These are phyloP conservation scores for Melanotaenia trifasciata DNA, from an alignment of 2,797 vertebrate species.

Conservation along the genomic window DNA sequence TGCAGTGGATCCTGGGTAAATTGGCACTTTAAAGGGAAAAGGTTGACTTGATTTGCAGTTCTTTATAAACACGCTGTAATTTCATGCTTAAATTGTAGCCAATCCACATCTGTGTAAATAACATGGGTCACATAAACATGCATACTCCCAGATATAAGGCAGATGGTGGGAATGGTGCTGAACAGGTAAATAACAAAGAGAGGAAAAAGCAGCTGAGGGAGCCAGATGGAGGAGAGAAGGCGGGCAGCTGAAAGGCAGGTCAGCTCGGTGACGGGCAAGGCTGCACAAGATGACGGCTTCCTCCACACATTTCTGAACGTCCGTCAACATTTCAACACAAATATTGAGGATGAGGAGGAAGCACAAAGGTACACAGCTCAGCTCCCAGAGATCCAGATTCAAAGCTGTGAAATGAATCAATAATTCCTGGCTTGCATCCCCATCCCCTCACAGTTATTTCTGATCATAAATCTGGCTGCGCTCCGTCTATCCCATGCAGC, in stretches of 20 bases:
- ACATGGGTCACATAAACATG: constrained; percentile 34
- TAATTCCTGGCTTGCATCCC: background rate
- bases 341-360: background rate
- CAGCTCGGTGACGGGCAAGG: constrained; percentile 11
- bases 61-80: constrained; percentile 1
- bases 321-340: background rate
- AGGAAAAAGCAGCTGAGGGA: constrained; percentile 32
- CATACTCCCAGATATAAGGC: background rate
- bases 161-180: constrained; percentile 33
- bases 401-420: constrained; percentile 4
- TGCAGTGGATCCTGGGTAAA: too few species aligned
- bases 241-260: constrained; percentile 24
- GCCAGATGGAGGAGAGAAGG: constrained; percentile 48
- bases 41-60: constrained; percentile 17
- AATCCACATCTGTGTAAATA: constrained; percentile 38
- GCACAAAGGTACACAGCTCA: background rate
- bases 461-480: constrained; percentile 25
- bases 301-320: background rate
- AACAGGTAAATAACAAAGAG: constrained; percentile 10
- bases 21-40: constrained; percentile 13
- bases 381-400: background rate
- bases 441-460: background rate
- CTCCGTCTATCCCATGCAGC: constrained; percentile 1
- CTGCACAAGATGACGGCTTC: background rate
- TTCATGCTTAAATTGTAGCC: constrained; percentile 16